Evolutionary conservation across 1,140 invertebrate species (phyloP).

Genomic region (Drosophila persimilis): DNA sequence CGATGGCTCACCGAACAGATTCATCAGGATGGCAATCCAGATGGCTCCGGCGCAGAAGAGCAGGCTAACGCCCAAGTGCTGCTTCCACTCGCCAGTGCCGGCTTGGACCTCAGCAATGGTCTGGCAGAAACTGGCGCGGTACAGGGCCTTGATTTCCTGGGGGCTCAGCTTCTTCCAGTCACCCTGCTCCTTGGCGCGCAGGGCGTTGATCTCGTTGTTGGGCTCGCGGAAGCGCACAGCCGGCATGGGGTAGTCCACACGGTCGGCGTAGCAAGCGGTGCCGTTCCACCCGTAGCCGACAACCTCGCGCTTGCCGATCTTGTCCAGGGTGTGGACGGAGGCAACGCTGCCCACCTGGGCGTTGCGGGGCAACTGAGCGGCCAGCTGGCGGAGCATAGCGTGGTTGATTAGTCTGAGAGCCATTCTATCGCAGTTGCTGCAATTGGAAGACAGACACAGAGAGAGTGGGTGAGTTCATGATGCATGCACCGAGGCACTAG

Average conservation of each 20-base stretch:
- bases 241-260: conserved; percentile 92
- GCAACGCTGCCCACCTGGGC: conserved; percentile 72
- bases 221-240: conserved; percentile 92
- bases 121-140: conserved; percentile 95
- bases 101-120: conserved; percentile 96
- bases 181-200: conserved; percentile 96
- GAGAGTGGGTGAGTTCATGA: conserved; percentile 3
- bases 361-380: conserved; percentile 53
- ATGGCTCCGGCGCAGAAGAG: conserved; percentile 85
- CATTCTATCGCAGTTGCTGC: conserved; percentile 56
- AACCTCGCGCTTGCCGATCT: conserved; percentile 93
- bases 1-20: conserved; percentile 87
- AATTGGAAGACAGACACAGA: conserved; percentile 3
- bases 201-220: conserved; percentile 86
- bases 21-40: conserved; percentile 89
- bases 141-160: conserved; percentile 96
- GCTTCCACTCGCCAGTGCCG: conserved; percentile 95
- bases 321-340: conserved; percentile 75
- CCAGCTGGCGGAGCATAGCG: conserved; percentile 70
- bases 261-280: conserved; percentile 90
- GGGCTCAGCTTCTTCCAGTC: conserved; percentile 96
- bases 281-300: conserved; percentile 96
- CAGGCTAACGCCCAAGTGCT: conserved; percentile 86
- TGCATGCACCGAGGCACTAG: not conserved
- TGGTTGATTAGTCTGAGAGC: conserved; percentile 74